A percentile compares a stretch with the other conserved stretches of the same genome.
Conservation (phyloP, 1,140 invertebrate species). For the Zaprionus inermis region DNA sequence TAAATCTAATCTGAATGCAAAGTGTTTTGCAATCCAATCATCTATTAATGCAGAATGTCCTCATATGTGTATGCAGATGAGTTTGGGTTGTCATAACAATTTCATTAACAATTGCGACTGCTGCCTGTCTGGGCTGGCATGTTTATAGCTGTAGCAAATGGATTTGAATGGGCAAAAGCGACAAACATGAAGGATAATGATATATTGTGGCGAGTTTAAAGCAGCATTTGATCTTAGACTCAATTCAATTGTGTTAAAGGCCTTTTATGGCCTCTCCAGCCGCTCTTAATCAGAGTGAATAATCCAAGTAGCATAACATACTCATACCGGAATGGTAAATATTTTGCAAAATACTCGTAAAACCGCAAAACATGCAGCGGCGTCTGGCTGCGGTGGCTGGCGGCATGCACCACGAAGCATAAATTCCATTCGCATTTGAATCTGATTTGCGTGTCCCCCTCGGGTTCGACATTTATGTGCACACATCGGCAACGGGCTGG, state of each 20-base stretch:
- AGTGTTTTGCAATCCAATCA: slow-evolving; percentile 36
- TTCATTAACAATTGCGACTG: slow-evolving; percentile 64
- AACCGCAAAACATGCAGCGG: slow-evolving; percentile 63
- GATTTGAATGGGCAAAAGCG: slow-evolving; percentile 52
- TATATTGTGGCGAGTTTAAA: slow-evolving; percentile 3
- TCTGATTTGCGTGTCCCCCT: slow-evolving; percentile 38
- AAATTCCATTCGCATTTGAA: slow-evolving; percentile 71
- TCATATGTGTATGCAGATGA: slow-evolving; percentile 17
- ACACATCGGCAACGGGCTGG: slow-evolving; percentile 29
- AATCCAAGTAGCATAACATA: slow-evolving; percentile 32
- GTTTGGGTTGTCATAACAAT: slow-evolving; percentile 71
- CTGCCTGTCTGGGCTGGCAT: slow-evolving; percentile 49
- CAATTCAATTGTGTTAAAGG: slow-evolving; percentile 27
- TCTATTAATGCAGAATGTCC: background rate
- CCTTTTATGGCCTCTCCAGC: background rate
- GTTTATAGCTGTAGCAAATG: slow-evolving; percentile 73
- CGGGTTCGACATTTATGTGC: slow-evolving; percentile 64
- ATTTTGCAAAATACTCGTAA: slow-evolving; percentile 40
- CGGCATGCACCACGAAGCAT: slow-evolving; percentile 69
- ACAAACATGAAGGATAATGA: slow-evolving; percentile 16
- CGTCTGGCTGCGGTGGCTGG: slow-evolving; percentile 35
- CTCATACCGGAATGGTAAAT: slow-evolving; percentile 4
- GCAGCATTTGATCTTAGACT: background rate
- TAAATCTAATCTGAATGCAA: slow-evolving; percentile 68
- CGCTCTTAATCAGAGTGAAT: slow-evolving; percentile 17